Base-by-base conservation (phyloP, 2,888 invertebrate genomes). In the Marasmarcha lunaedactyla region DNA sequence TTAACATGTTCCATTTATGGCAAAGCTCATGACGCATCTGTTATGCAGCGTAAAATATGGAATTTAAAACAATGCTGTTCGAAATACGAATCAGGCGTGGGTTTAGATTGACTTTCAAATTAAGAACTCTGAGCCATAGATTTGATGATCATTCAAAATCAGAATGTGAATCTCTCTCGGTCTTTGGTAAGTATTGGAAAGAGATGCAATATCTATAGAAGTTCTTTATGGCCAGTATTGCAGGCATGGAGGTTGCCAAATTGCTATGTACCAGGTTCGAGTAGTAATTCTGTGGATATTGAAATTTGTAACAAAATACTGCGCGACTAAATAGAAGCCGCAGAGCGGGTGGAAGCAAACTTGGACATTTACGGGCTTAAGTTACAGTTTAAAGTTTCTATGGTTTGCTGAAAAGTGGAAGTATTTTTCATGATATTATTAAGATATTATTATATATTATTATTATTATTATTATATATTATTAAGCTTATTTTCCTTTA, bases 1-100 rank as follows among this genome's bases (percentile, higher is more conserved):
- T 55, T 58, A 59, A 54, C 64, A 58, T 66, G 65, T 69, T 66
- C 69, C 58, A 63, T 72, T 71, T 70, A 76, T 67, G 69, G 67
- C 62, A 52, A 55, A 64, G 60, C 63, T 70, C 72, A 76, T 73
- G 78, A 76, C 74, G 72, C 77, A 73, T 76, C 77, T 77, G 72
- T 70, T 72, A 61, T 59, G 63, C 63, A 68, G 69, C 66, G 66
- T 74, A 71, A 72, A 71, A 71, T 72, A 69, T 68, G 54, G 53
- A 64, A 66, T 66, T 63, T 67, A 63, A 66, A 67, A 67, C 63
- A 67, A 67, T 58, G 57, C 20, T 20, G 62, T 43, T 43, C 36
- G 35, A 44, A 47, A 52, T 50, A 54, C n/a, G n/a, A n/a, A n/a
- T n/a, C n/a, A 51, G 47, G 51, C 49, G 50, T 49, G 41, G 43